Conservation (phyloP, 2,113 vertebrate species). For the Haemorhous mexicanus region DNA sequence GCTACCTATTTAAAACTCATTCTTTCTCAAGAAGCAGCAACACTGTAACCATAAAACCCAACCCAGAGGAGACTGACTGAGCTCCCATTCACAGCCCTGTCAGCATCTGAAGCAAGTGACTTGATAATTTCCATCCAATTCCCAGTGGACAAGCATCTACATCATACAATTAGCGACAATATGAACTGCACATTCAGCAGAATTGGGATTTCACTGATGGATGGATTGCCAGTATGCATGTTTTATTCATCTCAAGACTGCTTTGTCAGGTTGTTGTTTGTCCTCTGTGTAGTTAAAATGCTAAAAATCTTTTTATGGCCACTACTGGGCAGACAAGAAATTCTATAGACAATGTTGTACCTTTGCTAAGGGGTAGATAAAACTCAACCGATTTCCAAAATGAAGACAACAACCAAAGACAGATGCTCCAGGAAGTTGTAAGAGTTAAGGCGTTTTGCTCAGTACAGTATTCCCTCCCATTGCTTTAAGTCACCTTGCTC, state of each 20-base stretch:
- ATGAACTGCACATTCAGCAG: slow-evolving; percentile 3
- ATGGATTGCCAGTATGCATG: not conserved
- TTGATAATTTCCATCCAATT: not conserved
- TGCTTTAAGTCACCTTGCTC: not conserved
- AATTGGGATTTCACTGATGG: slow-evolving; percentile 11
- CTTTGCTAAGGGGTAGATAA: not conserved
- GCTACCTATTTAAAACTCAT: not conserved
- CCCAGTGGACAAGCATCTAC: not conserved
- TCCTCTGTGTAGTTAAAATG: not conserved
- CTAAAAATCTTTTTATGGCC: not conserved
- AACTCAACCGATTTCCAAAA: not conserved
- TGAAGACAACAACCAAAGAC: not conserved
- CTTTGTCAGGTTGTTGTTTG: not conserved
- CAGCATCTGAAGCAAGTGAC: not conserved
- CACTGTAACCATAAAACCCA: not conserved
- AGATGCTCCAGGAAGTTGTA: not conserved
- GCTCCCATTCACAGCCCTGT: not conserved
- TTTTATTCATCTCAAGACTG: slow-evolving; percentile 25
- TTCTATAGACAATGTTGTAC: accelerated
- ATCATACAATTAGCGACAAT: not conserved
- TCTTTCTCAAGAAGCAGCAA: not conserved
- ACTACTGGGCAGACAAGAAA: not conserved
- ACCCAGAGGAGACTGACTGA: not conserved
- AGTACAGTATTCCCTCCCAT: not conserved
- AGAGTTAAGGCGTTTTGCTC: not conserved